Percentiles rank a stretch among this genome's conserved stretches.
Evolutionary conservation across 2,113 vertebrate species (phyloP).

Genomic region (Rhinogobius similis): DNA sequence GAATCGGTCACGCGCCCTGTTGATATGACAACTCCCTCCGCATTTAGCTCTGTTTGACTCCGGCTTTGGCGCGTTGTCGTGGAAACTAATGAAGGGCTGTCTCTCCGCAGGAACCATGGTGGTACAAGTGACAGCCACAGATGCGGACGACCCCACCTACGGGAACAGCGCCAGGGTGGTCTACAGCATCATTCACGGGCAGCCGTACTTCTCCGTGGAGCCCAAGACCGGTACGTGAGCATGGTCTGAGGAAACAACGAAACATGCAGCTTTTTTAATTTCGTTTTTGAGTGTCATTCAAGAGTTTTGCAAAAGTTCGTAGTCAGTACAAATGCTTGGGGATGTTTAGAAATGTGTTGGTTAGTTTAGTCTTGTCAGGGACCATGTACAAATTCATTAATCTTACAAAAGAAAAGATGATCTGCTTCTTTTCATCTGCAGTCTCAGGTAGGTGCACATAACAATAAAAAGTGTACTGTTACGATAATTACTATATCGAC

Average conservation of each 20-base stretch:
- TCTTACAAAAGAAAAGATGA: no score
- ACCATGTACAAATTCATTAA: no score
- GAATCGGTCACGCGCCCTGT: constrained; percentile 47
- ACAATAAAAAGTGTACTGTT: no score
- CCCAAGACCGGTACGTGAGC: constrained; percentile 88
- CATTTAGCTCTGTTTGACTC: constrained; percentile 58
- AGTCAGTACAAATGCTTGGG: not conserved
- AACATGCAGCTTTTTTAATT: not conserved
- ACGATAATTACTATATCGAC: no score
- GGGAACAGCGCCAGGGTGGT: constrained; percentile 96
- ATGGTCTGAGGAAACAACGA: not conserved
- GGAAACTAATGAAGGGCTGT: constrained; percentile 64
- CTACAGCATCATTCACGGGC: constrained; percentile 95
- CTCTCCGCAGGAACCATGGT: constrained; percentile 88
- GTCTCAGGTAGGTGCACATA: no score
- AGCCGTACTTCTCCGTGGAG: constrained; percentile 97
- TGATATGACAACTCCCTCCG: constrained; percentile 46
- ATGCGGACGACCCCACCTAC: constrained; percentile 95
- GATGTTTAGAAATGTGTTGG: not conserved
- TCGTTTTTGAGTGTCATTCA: not conserved
- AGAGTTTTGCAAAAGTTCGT: not conserved
- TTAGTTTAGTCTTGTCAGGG: no score
- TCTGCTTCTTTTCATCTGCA: no score
- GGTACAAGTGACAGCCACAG: constrained; percentile 94
- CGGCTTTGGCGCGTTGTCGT: constrained; percentile 48